Percentiles rank a stretch among this genome's conserved stretches.
Conservation (phyloP, 2,888 invertebrate genomes). For the Panzeria rudis region DNA sequence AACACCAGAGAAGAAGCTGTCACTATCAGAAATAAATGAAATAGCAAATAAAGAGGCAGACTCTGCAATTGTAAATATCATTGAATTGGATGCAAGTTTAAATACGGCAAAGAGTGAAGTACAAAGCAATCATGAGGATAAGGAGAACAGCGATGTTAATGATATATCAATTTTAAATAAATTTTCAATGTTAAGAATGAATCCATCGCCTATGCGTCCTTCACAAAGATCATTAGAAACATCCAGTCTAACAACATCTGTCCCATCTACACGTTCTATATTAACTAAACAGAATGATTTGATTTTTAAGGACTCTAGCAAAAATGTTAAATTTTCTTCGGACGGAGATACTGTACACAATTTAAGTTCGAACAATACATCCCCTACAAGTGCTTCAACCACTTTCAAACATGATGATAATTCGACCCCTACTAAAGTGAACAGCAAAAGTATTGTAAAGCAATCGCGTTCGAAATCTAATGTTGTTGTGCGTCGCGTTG, state of each 20-base stretch:
- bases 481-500: constrained; percentile 78
- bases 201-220: constrained; percentile 57
- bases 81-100: not conserved
- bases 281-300: constrained; percentile 75
- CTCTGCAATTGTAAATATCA: not conserved
- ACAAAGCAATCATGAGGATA: constrained; percentile 19
- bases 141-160: constrained; percentile 35
- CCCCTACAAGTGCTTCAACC: not conserved
- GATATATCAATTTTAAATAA: not conserved
- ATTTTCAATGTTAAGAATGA: constrained; percentile 36
- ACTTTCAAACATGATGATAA: not conserved
- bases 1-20: not conserved
- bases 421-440: constrained; percentile 8
- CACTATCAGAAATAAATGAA: not conserved
- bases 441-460: constrained; percentile 71
- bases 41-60: not conserved
- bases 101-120: not conserved
- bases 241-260: not conserved
- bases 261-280: constrained; percentile 70
- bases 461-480: constrained; percentile 76
- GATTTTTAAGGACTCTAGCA: constrained; percentile 75
- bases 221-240: constrained; percentile 47
- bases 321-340: constrained; percentile 78
- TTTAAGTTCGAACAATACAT: constrained; percentile 69
- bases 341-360: constrained; percentile 74